Percentiles rank a stretch among this genome's conserved stretches.
These are phyloP conservation scores for Lymantria dispar DNA, from an alignment of 2,888 invertebrate genomes.

Conservation along the genomic window DNA sequence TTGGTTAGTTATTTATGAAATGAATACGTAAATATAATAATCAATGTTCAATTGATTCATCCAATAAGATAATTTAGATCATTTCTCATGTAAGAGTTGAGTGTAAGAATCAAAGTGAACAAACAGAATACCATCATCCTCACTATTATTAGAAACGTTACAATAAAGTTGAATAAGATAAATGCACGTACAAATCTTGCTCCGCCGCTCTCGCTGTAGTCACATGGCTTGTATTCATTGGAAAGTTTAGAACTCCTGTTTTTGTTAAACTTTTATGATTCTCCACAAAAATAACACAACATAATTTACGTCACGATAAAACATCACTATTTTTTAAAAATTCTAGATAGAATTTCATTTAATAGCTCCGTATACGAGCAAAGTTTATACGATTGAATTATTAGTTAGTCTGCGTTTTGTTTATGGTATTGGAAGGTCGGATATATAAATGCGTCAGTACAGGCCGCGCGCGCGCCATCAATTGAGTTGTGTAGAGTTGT, in stretches of 20 bases:
- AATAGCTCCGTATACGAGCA: constrained; percentile 20
- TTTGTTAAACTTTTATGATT: constrained; percentile 59
- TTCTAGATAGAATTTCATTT: constrained; percentile 30
- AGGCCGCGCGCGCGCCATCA: constrained; percentile 58
- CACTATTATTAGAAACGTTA: constrained; percentile 54
- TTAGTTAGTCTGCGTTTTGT: constrained; percentile 37
- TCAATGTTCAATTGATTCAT: too few species aligned
- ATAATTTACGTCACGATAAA: constrained; percentile 48
- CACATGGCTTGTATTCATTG: constrained; percentile 73
- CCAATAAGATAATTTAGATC: too few species aligned
- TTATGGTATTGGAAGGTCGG: constrained; percentile 21
- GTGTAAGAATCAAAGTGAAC: constrained; percentile 2
- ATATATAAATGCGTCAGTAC: constrained; percentile 34
- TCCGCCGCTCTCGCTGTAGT: constrained; percentile 58
- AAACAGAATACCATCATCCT: constrained; percentile 24
- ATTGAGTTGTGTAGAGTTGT: constrained; percentile 31
- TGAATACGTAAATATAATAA: too few species aligned
- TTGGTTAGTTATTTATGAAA: too few species aligned
- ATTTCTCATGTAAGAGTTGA: too few species aligned
- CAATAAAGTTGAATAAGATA: constrained; percentile 60
- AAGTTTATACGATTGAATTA: constrained; percentile 29
- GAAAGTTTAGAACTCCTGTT: constrained; percentile 68
- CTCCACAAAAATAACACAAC: constrained; percentile 59
- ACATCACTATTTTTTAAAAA: constrained; percentile 40
- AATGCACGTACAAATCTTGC: constrained; percentile 69